Base-by-base conservation (phyloP, 2,888 invertebrate species). In the Saturnia pavonia region DNA sequence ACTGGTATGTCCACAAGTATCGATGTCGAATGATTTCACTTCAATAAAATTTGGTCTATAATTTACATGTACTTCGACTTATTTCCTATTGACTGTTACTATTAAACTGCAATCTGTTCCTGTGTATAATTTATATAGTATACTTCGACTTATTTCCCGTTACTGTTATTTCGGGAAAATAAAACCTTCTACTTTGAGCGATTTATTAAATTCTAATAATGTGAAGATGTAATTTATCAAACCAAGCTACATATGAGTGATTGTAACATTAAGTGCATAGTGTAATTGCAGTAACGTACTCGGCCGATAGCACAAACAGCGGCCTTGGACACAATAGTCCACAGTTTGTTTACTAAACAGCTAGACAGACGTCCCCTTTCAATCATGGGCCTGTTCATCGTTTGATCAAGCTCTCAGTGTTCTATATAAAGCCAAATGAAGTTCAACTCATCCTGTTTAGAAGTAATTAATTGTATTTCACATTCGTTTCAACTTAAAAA, bases 261-360 rank as follows among this genome's bases (percentile, higher is more conserved):
- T 40, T 82, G 87, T 82, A 80, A 83, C 78, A 84, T 0, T 60
- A 27, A 60, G 57, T 60, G 14, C 57, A 60, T 27, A 60, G 57
- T 60, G 85, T 87, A 87, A 88, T 88, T 85, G 83, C 87, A 85
- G 85, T 86, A 88, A 87, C 85, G 84, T 86, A 83, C 81, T 78
- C 83, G 77, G 77, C 78, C 78, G 83, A 79, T 78, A 82, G 81
- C 81, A 82, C 86, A 89, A 88, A 89, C 88, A 88, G 80, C 81
- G 80, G 85, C 85, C 85, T 85, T 81, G 84, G 84, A 77, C 86
- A 77, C 86, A 80, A 88, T 90, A 89, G 89, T 91, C 85, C 86
- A 85, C 83, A 85, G 87, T 90, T 89, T 89, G 82, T 81, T 70
- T 71, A 79, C 77, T 74, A 78, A 78, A 76, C 80, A 78, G 78